A percentile compares a stretch with the other conserved stretches of the same genome.
phyloP scores from a whole-genome alignment of 2,113 vertebrate genomes.

The Nerophis ophidion region DNA sequence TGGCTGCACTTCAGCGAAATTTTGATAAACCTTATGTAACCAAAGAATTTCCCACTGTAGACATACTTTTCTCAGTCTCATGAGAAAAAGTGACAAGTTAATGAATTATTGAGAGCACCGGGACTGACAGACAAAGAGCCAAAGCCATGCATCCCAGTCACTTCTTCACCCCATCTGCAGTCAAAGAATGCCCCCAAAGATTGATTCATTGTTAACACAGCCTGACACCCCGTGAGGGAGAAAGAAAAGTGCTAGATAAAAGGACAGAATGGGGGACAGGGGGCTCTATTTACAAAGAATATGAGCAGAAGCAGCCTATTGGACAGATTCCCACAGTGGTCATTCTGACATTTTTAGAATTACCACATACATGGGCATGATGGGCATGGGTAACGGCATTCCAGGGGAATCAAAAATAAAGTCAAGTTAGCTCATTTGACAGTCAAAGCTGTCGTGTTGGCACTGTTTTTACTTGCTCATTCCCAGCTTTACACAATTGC shows the following conservation, averaged over 20 bases:
- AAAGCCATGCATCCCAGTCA: constrained; percentile 64
- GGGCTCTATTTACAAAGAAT: constrained; percentile 67
- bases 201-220: constrained; percentile 80
- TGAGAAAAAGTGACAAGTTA: constrained; percentile 73
- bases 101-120: constrained; percentile 70
- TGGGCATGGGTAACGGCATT: constrained; percentile 54
- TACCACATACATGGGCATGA: constrained; percentile 31
- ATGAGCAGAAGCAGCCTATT: constrained; percentile 65
- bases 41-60: constrained; percentile 23
- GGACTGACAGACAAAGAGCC: constrained; percentile 65
- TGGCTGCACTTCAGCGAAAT: constrained; percentile 9
- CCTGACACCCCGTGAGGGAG: constrained; percentile 72
- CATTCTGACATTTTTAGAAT: constrained; percentile 43
- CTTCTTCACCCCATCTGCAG: constrained; percentile 74
- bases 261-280: constrained; percentile 64
- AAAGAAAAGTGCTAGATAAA: constrained; percentile 71
- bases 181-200: constrained; percentile 76
- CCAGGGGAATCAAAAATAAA: constrained; percentile 49
- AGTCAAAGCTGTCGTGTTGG: neutral
- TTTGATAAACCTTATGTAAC: constrained; percentile 27
- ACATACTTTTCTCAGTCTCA: constrained; percentile 42
- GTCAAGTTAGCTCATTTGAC: constrained; percentile 37
- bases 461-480: neutral
- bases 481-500: constrained; percentile 5
- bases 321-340: constrained; percentile 71